Conservation (phyloP, 64 coral and sea anemone species). For the Porites australiensis region DNA sequence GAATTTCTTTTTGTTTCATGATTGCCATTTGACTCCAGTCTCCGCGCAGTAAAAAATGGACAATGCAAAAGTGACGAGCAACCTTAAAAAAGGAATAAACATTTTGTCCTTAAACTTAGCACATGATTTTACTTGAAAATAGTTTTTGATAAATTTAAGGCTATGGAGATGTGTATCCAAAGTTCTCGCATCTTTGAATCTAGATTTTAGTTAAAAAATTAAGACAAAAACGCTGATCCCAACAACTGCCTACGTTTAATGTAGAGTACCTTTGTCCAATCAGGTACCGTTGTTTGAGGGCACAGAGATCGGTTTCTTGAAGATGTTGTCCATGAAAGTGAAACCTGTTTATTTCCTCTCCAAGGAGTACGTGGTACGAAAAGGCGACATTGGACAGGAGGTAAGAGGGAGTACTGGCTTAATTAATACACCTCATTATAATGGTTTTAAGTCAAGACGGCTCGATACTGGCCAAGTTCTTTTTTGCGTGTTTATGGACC, state of each 20-base stretch:
- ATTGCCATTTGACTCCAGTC: too few relatives aligned
- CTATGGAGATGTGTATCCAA: too few relatives aligned
- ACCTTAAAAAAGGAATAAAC: too few relatives aligned
- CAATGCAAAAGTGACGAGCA: too few relatives aligned
- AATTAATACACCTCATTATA: not conserved
- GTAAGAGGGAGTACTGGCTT: not conserved
- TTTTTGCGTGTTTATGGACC: too few relatives aligned
- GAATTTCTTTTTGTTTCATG: too few relatives aligned
- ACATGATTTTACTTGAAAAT: too few relatives aligned
- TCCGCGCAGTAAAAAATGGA: too few relatives aligned
- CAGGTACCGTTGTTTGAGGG: slow-evolving; percentile 94
- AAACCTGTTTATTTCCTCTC: slow-evolving; percentile 90
- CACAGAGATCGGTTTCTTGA: slow-evolving; percentile 96
- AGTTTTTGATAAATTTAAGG: not conserved
- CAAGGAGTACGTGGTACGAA: slow-evolving; percentile 89
- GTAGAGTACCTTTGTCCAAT: not conserved
- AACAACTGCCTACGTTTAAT: not conserved
- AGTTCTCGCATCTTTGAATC: too few relatives aligned
- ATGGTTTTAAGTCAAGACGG: not conserved
- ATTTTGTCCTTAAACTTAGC: too few relatives aligned
- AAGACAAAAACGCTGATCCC: not conserved
- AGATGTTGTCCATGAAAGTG: slow-evolving; percentile 87
- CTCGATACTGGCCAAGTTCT: too few relatives aligned
- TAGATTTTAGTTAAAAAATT: not conserved
- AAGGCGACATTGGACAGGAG: slow-evolving; percentile 97